phyloP scores from a whole-genome alignment of 2,888 invertebrate species.

The Sisyra terminalis region DNA sequence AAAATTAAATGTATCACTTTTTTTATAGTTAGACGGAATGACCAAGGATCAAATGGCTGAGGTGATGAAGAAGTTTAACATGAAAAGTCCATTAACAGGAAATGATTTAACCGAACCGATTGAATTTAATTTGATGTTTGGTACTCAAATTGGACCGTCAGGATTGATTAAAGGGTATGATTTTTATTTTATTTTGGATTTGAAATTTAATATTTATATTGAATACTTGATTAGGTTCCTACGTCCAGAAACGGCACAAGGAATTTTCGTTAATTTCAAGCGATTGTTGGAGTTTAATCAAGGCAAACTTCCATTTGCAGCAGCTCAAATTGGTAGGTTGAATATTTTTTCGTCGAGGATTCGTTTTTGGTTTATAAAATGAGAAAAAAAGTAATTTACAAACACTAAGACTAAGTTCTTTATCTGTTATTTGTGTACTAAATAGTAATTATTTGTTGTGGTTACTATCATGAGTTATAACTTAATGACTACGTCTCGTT shows the following conservation, averaged over 20 bases:
- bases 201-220: too few species aligned
- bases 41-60: conserved; percentile 75
- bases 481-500: not conserved
- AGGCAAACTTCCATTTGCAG: conserved; percentile 90
- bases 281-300: conserved; percentile 93
- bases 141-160: conserved; percentile 93
- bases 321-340: conserved; percentile 99
- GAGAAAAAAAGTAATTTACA: too few species aligned
- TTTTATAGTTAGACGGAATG: conserved; percentile 67
- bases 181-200: too few species aligned
- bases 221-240: conserved; percentile 65
- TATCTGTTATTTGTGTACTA: not conserved
- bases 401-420: too few species aligned
- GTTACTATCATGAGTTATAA: not conserved
- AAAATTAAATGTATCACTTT: too few species aligned
- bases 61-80: conserved; percentile 70
- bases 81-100: conserved; percentile 90
- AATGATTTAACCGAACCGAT: conserved; percentile 92
- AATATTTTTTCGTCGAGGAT: not conserved
- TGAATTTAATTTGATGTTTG: conserved; percentile 99
- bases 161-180: conserved; percentile 72
- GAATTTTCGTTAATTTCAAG: conserved; percentile 99
- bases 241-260: conserved; percentile 97
- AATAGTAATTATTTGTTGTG: not conserved
- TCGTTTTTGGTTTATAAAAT: not conserved